Conservation (phyloP, 2,797 vertebrate species). For the Pagetopsis macropterus region DNA sequence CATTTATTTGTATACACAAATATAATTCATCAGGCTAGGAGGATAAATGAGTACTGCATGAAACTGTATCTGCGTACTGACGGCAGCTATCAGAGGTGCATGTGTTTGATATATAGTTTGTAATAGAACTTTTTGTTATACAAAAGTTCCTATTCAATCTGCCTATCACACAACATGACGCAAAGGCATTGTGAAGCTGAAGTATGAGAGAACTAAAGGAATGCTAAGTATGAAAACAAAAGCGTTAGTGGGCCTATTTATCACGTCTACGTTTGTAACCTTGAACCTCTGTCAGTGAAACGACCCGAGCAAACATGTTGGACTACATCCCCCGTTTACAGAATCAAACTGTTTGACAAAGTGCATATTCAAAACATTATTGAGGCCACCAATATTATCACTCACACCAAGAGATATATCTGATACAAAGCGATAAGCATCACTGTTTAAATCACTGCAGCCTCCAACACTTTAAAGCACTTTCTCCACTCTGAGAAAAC, state of each 20-base stretch:
- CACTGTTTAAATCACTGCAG: slow-evolving; percentile 51
- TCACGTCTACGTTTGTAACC: slow-evolving; percentile 23
- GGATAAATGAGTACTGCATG: slow-evolving; percentile 16
- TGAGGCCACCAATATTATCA: slow-evolving; percentile 70
- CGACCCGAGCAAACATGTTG: slow-evolving; percentile 15
- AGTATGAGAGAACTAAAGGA: slow-evolving; percentile 24
- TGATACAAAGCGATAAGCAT: slow-evolving; percentile 66
- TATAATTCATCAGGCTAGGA: slow-evolving; percentile 20
- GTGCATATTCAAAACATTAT: slow-evolving; percentile 74
- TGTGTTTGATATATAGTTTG: slow-evolving; percentile 22
- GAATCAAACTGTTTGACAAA: slow-evolving; percentile 66
- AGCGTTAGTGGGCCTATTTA: slow-evolving; percentile 1
- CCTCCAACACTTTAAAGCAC: slow-evolving; percentile 67
- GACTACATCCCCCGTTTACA: slow-evolving; percentile 24
- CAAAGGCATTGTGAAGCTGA: slow-evolving; percentile 36
- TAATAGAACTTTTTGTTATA: slow-evolving; percentile 4
- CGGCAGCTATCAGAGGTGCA: slow-evolving; percentile 18
- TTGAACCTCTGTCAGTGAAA: slow-evolving; percentile 10
- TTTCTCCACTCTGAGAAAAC: slow-evolving; percentile 50
- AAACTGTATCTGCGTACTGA: slow-evolving; percentile 15
- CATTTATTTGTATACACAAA: slow-evolving; percentile 8
- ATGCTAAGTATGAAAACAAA: slow-evolving; percentile 16
- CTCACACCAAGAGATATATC: slow-evolving; percentile 52
- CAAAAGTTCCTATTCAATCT: slow-evolving; percentile 24
- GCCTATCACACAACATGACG: slow-evolving; percentile 1